Conservation (phyloP, 2,888 invertebrate species). For the Patella depressa region DNA sequence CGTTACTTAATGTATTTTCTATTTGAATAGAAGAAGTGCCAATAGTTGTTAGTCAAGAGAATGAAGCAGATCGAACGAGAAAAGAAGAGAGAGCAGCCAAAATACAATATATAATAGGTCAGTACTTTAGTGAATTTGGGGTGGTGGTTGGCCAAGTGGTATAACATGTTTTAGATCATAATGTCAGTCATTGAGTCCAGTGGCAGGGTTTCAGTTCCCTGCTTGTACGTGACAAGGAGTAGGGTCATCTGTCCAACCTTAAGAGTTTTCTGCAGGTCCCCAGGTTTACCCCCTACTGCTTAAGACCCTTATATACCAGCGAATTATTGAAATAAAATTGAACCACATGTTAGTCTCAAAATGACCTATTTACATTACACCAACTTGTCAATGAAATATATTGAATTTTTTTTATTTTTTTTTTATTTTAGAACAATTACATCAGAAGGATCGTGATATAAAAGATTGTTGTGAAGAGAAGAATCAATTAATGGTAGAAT, state of each 20-base stretch:
- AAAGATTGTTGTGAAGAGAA: constrained; percentile 90
- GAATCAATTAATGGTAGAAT: constrained; percentile 76
- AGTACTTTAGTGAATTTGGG: constrained; percentile 57
- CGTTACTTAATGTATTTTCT: too few species aligned
- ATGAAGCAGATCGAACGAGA: constrained; percentile 84
- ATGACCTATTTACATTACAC: too few species aligned
- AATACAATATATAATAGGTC: constrained; percentile 86
- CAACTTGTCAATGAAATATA: too few species aligned
- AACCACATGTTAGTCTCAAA: too few species aligned
- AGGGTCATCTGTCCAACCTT: too few species aligned
- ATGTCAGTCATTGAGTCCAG: too few species aligned
- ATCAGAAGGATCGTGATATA: constrained; percentile 90
- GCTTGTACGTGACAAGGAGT: too few species aligned
- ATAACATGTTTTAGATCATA: not conserved
- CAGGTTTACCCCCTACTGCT: too few species aligned
- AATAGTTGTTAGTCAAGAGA: constrained; percentile 68
- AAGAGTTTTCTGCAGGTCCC: too few species aligned
- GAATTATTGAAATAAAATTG: too few species aligned
- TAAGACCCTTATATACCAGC: too few species aligned
- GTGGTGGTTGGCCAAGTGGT: not conserved
- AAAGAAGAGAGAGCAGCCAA: constrained; percentile 84
- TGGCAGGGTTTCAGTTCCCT: too few species aligned
- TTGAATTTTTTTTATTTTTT: not conserved
- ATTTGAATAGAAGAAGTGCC: not conserved
- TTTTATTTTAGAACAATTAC: constrained; percentile 79